A percentile compares a stretch with the other conserved stretches of the same genome.
These are phyloP conservation scores for Erythrocercus mccallii DNA, from an alignment of 2,113 vertebrate genomes.

Conservation along the genomic window DNA sequence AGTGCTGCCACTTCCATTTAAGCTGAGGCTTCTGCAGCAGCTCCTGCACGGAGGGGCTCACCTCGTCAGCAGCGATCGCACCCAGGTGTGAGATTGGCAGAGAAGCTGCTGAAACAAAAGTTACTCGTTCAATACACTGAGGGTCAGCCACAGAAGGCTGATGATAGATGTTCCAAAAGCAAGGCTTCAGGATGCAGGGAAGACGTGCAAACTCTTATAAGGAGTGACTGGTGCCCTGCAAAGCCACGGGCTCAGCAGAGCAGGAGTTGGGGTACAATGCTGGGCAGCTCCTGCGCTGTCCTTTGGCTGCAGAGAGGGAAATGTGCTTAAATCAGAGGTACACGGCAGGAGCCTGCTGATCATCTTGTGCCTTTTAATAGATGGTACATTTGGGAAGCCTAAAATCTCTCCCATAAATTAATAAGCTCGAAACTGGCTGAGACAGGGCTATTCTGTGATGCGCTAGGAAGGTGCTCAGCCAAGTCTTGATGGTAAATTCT, in stretches of 20 bases:
- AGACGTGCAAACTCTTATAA: background rate
- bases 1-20: slow-evolving; percentile 54
- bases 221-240: background rate
- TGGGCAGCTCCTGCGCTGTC: rapidly evolving
- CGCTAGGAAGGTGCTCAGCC: background rate
- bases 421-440: background rate
- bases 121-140: slow-evolving; percentile 34
- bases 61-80: slow-evolving; percentile 17
- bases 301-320: rapidly evolving
- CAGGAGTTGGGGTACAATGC: rapidly evolving
- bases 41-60: slow-evolving; percentile 28
- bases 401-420: background rate
- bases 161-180: background rate
- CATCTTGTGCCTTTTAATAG: background rate
- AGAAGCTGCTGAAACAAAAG: slow-evolving; percentile 49
- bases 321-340: background rate
- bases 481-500: background rate
- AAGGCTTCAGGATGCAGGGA: background rate
- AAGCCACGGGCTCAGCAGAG: background rate
- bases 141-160: slow-evolving; percentile 41
- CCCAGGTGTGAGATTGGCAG: background rate
- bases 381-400: background rate
- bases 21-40: slow-evolving; percentile 2
- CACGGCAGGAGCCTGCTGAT: background rate
- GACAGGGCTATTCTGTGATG: background rate